Base-by-base conservation (phyloP, 2,888 invertebrate genomes). In the Calameuta idolon region DNA sequence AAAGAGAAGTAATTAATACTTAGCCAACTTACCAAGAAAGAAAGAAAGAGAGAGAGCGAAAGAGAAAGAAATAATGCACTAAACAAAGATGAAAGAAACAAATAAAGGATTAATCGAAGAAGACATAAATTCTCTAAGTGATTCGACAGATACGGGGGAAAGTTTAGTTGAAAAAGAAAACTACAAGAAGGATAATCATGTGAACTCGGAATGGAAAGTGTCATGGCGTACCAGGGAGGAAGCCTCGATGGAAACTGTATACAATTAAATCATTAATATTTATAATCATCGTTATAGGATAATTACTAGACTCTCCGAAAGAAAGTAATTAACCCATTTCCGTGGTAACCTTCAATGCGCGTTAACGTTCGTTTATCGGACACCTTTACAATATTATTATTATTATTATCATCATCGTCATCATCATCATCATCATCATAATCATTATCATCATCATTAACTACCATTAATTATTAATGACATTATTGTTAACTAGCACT, bases 371-470 rank as follows among this genome's bases (percentile, higher is more conserved):
- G 23, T 55, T 55, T 23, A 55, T 55, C 23, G 74, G 79, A 77
- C 77, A 77, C 74, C 75, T 69, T 79, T 75, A 74, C 69, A 35
- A 77, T 77, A 30, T 71, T 79, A 75, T 75, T 69, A 77, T 69
- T 69, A 37, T 35, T 33, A 76, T n/a, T 37, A 74, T 76, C 40
- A 76, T 69, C 76, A 80, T 76, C 77, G 77, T 73, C 75, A 80
- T 76, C 74, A 79, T 73, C 73, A 77, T 74, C 37, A 79, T 75
- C 34, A 76, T 79, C 40, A 76, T 69, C 68, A 77, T 80, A 34
- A 73, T 34, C 75, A 80, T 76, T 69, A 79, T 73, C 40, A 75
- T 75, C 77, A 79, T 75, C 30, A 76, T 79, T 77, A 73, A 78
- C 75, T 80, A 81, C 79, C 74, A 75, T 31, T 55, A 55, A 55